Evolutionary conservation across 2,888 invertebrate species (phyloP), one percentile per base, ranked within the genome.

Genomic region (Scaptomyza polygonia): DNA sequence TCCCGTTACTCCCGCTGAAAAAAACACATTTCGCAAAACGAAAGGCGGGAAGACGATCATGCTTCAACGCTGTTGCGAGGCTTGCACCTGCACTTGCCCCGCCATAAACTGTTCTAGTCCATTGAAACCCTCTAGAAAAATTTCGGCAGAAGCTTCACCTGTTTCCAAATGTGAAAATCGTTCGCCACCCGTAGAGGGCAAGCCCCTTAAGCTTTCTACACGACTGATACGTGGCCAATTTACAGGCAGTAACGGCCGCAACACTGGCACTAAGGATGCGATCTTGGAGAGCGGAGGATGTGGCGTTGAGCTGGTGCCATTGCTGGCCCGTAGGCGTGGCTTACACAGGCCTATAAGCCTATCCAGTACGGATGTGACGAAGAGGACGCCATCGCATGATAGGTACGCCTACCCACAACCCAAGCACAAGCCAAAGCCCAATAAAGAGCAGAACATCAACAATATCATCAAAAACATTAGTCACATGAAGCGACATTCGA

Each of bases 261-360:
- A 39, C 18, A 72, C 48, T 3, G 56, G 49, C n/a, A 67, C 69
- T 8, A 54, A 56, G 21, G 55, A 70, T 47, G 47, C 52, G 52
- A 30, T 57, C 51, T 16, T 52, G n/a, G 56, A 54, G 3, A 61
- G 47, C 16, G 86, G 93, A 67, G 89, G 93, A 68, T 94, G 94
- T 18, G 96, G 96, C 21, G 93, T 95, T 51, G 96, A 96, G 91
- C 92, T 96, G 86, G 96, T 96, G 57, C 95, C 96, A 2, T 92
- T 96, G 51, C 91, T 96, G 72, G 95, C 96, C 21, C 93, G 95
- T 70, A 93, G 95, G 77, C 92, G 95, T 64, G 93, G 93, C 55
- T 92, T 93, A 51, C 92, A 93, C 49, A 91, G 93, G 4, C 93
- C 93, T 72, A 93, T 93, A 72, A 93, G 93, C 70, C 90, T 94